Evolutionary conservation across 1,140 invertebrate genomes (phyloP), one percentile per base, ranked within the genome.

Genomic region (Leptinotarsa defecta): DNA sequence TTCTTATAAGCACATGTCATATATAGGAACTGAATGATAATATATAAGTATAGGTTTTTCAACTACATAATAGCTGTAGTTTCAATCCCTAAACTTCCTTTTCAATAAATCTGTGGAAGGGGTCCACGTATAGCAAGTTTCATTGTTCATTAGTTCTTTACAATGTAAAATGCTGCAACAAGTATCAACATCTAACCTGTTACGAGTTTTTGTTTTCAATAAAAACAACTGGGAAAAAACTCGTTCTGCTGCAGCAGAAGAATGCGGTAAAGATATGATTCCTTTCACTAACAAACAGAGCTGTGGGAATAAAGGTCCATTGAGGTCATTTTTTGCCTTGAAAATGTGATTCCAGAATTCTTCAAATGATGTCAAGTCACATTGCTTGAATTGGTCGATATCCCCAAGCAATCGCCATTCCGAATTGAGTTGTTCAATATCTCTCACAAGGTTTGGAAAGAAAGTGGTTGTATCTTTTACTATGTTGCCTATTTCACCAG

Each of bases 121-220:
- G 19, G 13, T 13, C 64, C 64, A 67, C 15, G 64, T 27, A 15
- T 67, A 67, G 20, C 64, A 67, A 20, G 64, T 22, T 17, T 67
- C 20, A 67, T 22, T 22, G 4, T 15, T 24, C 17, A 67, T 22
- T 34, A 67, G 17, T 67, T 67, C 64, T 67, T 67, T 67, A 34
- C 5, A 17, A 34, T 48, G 48, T 17, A 69, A 49, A 69, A 68
- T 68, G 20, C 20, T 22, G 20, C 20, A 22, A 22, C 20, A 22
- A 22, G 20, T 22, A 22, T 22, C 20, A 22, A 68, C 43, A 48
- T 68, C 24, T 48, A 71, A 24, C 13, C 70, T 43, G 22, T 71
- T 71, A 8, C 48, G 3, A 11, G 15, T 17, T 71, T 71, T 71
- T 57, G 57, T 71, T 71, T 71, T 71, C 34, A 71, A 19, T 34